Evolutionary conservation across 2,888 invertebrate species (phyloP), one percentile per base, ranked within the genome.

Genomic region (Notodonta ziczac): DNA sequence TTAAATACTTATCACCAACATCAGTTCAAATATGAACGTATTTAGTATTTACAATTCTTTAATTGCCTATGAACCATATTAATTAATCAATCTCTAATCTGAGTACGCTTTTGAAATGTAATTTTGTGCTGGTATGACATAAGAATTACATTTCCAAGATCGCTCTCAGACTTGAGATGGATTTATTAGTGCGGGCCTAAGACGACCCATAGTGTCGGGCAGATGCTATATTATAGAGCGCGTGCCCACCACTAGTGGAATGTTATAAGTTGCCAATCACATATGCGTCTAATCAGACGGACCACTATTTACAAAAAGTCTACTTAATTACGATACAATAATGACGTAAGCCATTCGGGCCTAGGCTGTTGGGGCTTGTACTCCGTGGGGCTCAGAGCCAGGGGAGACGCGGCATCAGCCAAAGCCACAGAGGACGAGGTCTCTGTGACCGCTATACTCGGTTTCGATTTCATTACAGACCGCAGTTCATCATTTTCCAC

Each of bases 391-490:
- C 90, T 88, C 58, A 93, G 78, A 58, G 91, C 90, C 62, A 93
- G 72, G 6, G 91, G 90, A 12, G 91, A 89, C 9, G 91, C 88
- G 32, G 90, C 89, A 70, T 90, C 93, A 51, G 90, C 89, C 72
- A 90, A 72, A 51, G 88, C 86, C 57, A 88, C 89, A 39, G 91
- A 89, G n/a, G 92, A 93, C 9, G 92, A 89, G 48, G 91, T 87
- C 76, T 93, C 91, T 54, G 94, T 94, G 46, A 94, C 94, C 35
- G 94, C 92, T 76, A 93, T 86, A 70, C 89, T 91, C 13, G 95
- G 93, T 76, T 95, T 95, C 16, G 94, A 94, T 82, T 95, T 95
- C 24, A 95, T 80, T 71, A 94, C 94, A 4, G 94, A 91, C 73
- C 94, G 91, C 14, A 94, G 77, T 65, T 94, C 94, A 55, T 94